A percentile compares a stretch with the other conserved stretches of the same genome.
These are phyloP conservation scores for Altica lythri DNA, from an alignment of 2,888 invertebrate species.

Conservation along the genomic window DNA sequence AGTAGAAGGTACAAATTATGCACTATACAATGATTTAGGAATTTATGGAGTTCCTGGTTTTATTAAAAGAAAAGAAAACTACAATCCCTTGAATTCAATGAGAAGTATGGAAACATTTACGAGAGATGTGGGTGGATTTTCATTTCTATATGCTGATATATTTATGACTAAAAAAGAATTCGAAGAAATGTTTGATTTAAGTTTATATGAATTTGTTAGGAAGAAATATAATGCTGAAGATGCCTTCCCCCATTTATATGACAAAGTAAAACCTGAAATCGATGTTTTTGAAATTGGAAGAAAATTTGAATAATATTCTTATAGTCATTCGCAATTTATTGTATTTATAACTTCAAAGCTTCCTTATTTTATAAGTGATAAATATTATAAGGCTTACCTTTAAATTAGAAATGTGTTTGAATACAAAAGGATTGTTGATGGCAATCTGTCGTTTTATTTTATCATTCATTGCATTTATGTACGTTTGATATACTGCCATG, in stretches of 20 bases:
- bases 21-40: conserved; percentile 73
- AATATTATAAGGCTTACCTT: conserved; percentile 62
- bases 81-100: conserved; percentile 70
- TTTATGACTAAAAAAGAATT: conserved; percentile 71
- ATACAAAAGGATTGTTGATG: conserved; percentile 98
- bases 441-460: conserved; percentile 95
- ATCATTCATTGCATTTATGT: conserved; percentile 99
- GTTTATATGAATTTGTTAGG: conserved; percentile 65
- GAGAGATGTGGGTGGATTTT: conserved; percentile 68
- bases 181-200: conserved; percentile 70
- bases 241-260: conserved; percentile 69
- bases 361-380: conserved; percentile 2
- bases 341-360: background rate
- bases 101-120: conserved; percentile 73
- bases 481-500: conserved; percentile 99
- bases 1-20: conserved; percentile 68
- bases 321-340: background rate
- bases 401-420: conserved; percentile 94
- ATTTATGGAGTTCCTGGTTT: conserved; percentile 72
- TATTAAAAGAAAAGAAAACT: conserved; percentile 63
- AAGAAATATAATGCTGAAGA: conserved; percentile 64
- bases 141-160: conserved; percentile 72
- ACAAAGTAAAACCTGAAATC: conserved; percentile 70
- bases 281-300: conserved; percentile 65
- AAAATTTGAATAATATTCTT: conserved; percentile 21